A percentile compares a stretch with the other conserved stretches of the same genome.
Evolutionary conservation across 2,797 vertebrate genomes (phyloP).

Genomic region (Anguilla pacifica): DNA sequence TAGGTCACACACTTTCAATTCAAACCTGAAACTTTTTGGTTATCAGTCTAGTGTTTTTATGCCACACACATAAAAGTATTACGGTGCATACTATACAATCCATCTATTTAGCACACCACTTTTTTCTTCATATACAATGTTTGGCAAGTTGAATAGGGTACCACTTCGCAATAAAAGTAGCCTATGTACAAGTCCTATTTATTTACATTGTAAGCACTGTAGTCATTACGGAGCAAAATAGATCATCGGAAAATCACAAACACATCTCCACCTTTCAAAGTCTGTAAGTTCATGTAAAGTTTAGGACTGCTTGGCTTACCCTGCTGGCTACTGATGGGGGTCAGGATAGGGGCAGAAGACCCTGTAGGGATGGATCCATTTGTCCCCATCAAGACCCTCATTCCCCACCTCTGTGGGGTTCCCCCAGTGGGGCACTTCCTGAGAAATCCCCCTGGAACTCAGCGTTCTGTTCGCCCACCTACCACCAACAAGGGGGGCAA

Average conservation of each 20-base stretch:
- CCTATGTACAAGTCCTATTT: not conserved
- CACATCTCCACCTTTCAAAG: conserved; percentile 11
- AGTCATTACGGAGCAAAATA: not conserved
- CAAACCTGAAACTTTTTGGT: not conserved
- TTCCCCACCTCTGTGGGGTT: not conserved
- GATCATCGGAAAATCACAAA: conserved; percentile 26
- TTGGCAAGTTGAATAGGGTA: not conserved
- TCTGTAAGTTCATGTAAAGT: conserved; percentile 12
- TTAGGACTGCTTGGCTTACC: not conserved
- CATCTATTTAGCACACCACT: not conserved
- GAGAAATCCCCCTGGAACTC: not conserved
- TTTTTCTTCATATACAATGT: not conserved
- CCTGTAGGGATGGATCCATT: not conserved
- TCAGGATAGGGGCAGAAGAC: not conserved
- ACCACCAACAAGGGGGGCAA: not conserved
- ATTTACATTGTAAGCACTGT: not conserved
- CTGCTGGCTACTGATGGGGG: not conserved
- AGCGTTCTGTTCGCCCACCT: not conserved
- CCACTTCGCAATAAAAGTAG: not conserved
- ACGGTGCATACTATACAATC: not conserved
- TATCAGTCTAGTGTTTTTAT: not conserved
- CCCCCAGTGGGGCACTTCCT: not conserved
- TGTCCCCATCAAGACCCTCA: not conserved
- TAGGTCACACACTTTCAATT: not conserved
- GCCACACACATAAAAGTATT: not conserved